A percentile compares a stretch with the other conserved stretches of the same genome.
Conservation (phyloP, 2,888 invertebrate species). For the Amphipyra berbera region DNA sequence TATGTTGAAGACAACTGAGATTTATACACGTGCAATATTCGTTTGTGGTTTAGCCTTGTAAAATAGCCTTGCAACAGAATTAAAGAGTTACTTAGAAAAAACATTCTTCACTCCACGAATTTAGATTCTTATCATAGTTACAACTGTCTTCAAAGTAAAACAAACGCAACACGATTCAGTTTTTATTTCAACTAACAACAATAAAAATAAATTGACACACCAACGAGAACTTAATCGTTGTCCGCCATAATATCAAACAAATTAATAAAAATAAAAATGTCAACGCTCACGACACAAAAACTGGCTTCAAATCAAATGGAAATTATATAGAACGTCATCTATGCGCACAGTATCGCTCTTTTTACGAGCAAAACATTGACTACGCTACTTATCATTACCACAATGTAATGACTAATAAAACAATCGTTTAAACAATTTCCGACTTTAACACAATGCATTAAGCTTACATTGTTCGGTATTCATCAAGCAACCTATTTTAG, state of each 20-base stretch:
- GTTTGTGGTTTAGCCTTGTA: too few relatives aligned
- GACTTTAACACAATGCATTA: slow-evolving; percentile 56
- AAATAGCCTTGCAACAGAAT: too few relatives aligned
- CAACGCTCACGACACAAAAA: slow-evolving; percentile 71
- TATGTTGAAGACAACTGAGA: too few relatives aligned
- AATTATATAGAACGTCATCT: slow-evolving; percentile 85
- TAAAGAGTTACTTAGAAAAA: neutral
- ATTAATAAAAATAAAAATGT: slow-evolving; percentile 87
- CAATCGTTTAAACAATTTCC: slow-evolving; percentile 37
- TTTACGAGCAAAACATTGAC: slow-evolving; percentile 85
- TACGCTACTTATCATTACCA: slow-evolving; percentile 68
- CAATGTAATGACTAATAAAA: slow-evolving; percentile 54
- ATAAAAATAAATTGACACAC: slow-evolving; percentile 60
- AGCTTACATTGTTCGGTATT: slow-evolving; percentile 57
- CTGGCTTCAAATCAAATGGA: slow-evolving; percentile 79
- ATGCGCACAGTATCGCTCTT: slow-evolving; percentile 81
- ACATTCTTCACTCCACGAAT: neutral
- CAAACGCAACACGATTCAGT: slow-evolving; percentile 48
- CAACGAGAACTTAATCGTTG: slow-evolving; percentile 59
- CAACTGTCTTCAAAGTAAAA: slow-evolving; percentile 34
- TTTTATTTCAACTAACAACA: slow-evolving; percentile 53
- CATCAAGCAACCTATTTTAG: slow-evolving; percentile 65
- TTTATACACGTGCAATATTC: too few relatives aligned
- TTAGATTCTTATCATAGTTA: slow-evolving; percentile 6
- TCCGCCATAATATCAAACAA: slow-evolving; percentile 72